These are phyloP conservation scores for Amniataba percoides DNA, from an alignment of 2,797 vertebrate genomes.

Conservation along the genomic window DNA sequence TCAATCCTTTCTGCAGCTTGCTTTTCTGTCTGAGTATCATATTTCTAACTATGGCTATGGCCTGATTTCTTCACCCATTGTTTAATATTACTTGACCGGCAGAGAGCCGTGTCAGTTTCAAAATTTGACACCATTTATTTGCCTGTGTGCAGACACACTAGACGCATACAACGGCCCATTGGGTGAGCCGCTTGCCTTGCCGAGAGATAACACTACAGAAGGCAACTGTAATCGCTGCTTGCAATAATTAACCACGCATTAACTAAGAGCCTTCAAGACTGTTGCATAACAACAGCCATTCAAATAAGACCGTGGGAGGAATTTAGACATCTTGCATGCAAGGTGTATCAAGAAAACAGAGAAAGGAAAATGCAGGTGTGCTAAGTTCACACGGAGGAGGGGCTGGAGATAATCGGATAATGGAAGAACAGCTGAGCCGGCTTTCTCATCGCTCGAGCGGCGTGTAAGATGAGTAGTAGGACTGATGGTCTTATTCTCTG, in stretches of 20 bases:
- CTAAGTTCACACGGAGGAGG: conserved; percentile 52
- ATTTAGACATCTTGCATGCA: conserved; percentile 31
- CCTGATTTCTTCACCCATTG: conserved; percentile 63
- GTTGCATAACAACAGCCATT: conserved; percentile 34
- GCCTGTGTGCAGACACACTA: conserved; percentile 35
- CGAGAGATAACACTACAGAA: conserved; percentile 35
- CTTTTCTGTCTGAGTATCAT: conserved; percentile 36
- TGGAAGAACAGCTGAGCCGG: conserved; percentile 65
- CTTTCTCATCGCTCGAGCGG: conserved; percentile 52
- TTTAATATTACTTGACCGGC: conserved; percentile 58
- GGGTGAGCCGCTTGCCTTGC: background rate
- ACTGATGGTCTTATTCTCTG: conserved; percentile 52
- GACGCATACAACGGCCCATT: conserved; percentile 32
- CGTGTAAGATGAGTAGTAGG: conserved; percentile 76
- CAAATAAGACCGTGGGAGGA: conserved; percentile 23
- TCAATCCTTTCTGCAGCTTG: conserved; percentile 29
- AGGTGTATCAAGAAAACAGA: conserved; percentile 17
- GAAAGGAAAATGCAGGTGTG: conserved; percentile 27
- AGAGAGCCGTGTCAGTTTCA: conserved; percentile 61
- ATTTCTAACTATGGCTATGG: conserved; percentile 43
- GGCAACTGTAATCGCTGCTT: conserved; percentile 15
- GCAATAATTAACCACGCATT: conserved; percentile 27
- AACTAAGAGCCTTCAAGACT: conserved; percentile 7
- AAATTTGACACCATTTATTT: conserved; percentile 58
- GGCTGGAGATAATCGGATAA: conserved; percentile 76